Conservation (phyloP, 2,797 vertebrate genomes). For the Coendou prehensilis region DNA sequence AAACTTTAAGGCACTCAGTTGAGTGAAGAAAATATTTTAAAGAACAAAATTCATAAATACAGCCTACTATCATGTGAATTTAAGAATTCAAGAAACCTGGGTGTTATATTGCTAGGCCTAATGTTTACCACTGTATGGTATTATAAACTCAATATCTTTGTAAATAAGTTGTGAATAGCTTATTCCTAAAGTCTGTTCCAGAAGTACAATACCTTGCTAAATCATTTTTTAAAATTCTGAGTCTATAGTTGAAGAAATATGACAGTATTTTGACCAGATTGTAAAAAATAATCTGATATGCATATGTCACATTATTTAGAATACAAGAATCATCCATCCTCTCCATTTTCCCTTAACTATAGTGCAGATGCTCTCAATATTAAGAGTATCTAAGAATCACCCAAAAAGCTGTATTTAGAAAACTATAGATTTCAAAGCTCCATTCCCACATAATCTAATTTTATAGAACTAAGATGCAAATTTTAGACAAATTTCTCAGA, state of each 20-base stretch:
- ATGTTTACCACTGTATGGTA: not conserved
- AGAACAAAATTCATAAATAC: not conserved
- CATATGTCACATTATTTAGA: not conserved
- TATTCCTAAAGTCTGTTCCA: constrained; percentile 25
- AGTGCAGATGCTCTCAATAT: not conserved
- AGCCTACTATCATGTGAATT: not conserved
- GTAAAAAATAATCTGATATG: not conserved
- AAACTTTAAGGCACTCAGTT: not conserved
- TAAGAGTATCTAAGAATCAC: not conserved
- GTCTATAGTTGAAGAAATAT: not conserved
- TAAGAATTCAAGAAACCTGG: not conserved
- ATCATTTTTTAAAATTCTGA: not conserved
- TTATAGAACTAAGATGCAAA: not conserved
- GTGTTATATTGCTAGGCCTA: not conserved
- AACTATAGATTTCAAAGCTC: not conserved
- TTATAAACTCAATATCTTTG: not conserved
- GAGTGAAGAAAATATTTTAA: not conserved
- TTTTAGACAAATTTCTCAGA: not conserved
- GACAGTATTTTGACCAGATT: not conserved
- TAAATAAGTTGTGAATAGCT: not conserved
- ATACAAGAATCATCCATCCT: not conserved
- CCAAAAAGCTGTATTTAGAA: not conserved
- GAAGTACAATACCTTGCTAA: not conserved
- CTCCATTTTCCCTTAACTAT: not conserved
- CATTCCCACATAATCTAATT: not conserved